A percentile compares a stretch with the other conserved stretches of the same genome.
Evolutionary conservation across 1,140 invertebrate species (phyloP).

Genomic region (Brachionus rubens): DNA sequence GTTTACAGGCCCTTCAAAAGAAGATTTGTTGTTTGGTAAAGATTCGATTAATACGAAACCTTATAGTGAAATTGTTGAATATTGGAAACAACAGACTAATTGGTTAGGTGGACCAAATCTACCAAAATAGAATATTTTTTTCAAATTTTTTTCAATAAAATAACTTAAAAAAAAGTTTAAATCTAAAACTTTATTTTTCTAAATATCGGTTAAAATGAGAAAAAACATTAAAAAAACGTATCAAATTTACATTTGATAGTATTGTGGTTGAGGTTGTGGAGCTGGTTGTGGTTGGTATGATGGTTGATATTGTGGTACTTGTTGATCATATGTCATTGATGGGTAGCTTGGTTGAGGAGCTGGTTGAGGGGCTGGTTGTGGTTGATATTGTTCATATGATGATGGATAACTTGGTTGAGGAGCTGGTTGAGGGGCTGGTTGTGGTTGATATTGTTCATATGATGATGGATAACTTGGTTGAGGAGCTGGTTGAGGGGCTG

Average conservation of each 20-base stretch:
- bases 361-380: neutral
- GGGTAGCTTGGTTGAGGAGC: neutral
- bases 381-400: neutral
- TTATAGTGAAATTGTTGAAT: slow-evolving; percentile 16
- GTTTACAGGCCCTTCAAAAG: slow-evolving; percentile 1
- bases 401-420: neutral
- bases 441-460: neutral
- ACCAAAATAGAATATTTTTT: no score
- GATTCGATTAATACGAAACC: neutral
- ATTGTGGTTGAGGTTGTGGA: neutral
- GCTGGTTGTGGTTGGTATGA: neutral
- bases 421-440: neutral
- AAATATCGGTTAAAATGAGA: no score
- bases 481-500: neutral
- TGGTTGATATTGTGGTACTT: neutral
- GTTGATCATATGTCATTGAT: neutral
- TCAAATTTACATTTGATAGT: no score
- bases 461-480: neutral
- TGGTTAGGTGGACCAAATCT: slow-evolving; percentile 13
- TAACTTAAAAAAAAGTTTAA: no score
- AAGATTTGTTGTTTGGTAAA: slow-evolving; percentile 5
- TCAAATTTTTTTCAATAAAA: no score
- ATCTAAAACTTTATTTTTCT: no score
- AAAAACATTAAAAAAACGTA: no score
- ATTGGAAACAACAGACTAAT: slow-evolving; percentile 11